Base-by-base conservation (phyloP, 2,113 vertebrate species). In the Pandion haliaetus region DNA sequence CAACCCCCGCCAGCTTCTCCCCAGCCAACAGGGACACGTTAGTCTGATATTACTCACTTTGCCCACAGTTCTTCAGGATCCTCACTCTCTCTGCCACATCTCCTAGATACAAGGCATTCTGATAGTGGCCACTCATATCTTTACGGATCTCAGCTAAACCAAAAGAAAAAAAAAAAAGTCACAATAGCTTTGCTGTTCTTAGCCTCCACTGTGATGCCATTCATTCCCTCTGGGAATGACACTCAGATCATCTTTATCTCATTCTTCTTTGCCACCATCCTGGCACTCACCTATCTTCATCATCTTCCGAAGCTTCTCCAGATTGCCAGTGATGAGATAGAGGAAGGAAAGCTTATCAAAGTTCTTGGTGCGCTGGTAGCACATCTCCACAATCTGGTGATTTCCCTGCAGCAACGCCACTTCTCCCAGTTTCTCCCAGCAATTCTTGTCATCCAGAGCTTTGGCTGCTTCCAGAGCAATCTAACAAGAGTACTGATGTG, bases 351-450 rank as follows among this genome's bases (percentile, higher is more conserved):
- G 99, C 76, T 98, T 99, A 96, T 99, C 99, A 0, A 99, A 99
- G 98, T 99, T 99, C 98, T 99, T 99, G 97, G 99, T 99, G 92
- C 99, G 99, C 97, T 99, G 99, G 97, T 99, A 99, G 98, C 99
- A 99, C 99, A 99, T 99, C 97, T 99, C 99, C 97, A 99, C 99
- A 3, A 99, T 99, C 98, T 99, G 99, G 97, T 99, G 99, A 96
- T 99, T 99, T 3, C 99, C 99, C 96, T 99, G 99, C 34, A 99
- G 98, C 91, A 99, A 96, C 0, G 99, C 99, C 7, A 99, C 99
- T 88, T 99, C 99, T 3, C 99, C 99, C 91, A 99, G 98, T 77
- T 99, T 99, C 96, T 99, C 99, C 99, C 99, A 99, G 98, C 99
- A 99, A 93, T 98, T 98, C 90, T 99, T 99, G 93, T 99, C 99